Conservation (phyloP, 2,113 vertebrate species). For the Alosa alosa region DNA sequence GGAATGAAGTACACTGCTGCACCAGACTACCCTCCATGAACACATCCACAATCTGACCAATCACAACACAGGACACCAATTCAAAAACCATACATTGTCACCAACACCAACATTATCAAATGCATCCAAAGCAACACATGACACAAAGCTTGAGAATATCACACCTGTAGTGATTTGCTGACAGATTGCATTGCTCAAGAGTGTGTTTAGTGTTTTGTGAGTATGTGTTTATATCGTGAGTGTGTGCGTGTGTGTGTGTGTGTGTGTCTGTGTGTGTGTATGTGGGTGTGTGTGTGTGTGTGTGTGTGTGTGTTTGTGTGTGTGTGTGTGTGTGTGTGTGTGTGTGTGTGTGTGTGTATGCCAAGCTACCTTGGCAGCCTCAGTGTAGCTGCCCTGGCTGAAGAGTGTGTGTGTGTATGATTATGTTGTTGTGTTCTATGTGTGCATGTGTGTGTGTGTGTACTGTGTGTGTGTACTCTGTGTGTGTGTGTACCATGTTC, state of each 20-base stretch:
- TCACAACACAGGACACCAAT: slow-evolving; percentile 2
- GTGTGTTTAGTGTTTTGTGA: too few relatives aligned
- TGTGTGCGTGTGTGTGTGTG: too few relatives aligned
- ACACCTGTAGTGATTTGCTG: too few relatives aligned
- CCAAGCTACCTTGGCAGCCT: background rate
- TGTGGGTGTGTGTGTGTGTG: background rate
- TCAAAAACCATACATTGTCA: background rate
- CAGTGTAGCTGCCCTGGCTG: too few relatives aligned
- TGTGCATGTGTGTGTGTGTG: too few relatives aligned
- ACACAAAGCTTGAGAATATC: too few relatives aligned
- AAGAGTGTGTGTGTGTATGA: background rate
- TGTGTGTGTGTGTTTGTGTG: too few relatives aligned
- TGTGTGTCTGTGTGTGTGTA: background rate
- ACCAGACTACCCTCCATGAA: slow-evolving; percentile 93
- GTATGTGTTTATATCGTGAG: slow-evolving; percentile 22
- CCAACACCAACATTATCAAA: too few relatives aligned
- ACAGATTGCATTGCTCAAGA: too few relatives aligned
- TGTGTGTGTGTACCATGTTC: background rate
- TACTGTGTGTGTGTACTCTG: background rate
- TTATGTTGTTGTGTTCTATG: background rate
- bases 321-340: background rate
- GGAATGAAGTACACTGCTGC: slow-evolving; percentile 91
- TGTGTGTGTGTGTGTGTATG: background rate
- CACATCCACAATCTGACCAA: slow-evolving; percentile 86
- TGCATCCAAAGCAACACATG: too few relatives aligned